Conservation (phyloP, 2,797 vertebrate genomes). For the Crenichthys baileyi region DNA sequence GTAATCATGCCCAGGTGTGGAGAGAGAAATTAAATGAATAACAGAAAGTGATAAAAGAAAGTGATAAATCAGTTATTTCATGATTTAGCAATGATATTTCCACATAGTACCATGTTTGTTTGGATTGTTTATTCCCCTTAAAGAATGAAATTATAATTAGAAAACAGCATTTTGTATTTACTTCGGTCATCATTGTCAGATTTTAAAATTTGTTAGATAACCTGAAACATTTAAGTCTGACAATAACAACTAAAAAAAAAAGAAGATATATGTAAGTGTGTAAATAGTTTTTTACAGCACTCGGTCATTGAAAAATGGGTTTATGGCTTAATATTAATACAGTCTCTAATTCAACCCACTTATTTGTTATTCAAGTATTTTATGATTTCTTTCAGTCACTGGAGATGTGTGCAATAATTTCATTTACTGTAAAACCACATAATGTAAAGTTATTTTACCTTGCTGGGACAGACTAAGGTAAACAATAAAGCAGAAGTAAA, state of each 20-base stretch:
- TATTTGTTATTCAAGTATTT: background rate
- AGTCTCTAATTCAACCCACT: background rate
- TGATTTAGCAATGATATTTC: too few relatives aligned
- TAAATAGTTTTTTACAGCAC: background rate
- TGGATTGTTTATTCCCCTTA: too few relatives aligned
- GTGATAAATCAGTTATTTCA: too few relatives aligned
- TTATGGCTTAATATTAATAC: background rate
- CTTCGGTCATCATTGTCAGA: too few relatives aligned
- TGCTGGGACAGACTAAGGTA: conserved; percentile 14
- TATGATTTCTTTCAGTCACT: background rate
- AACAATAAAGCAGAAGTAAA: conserved; percentile 25
- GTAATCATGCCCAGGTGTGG: too few relatives aligned
- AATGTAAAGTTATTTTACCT: conserved; percentile 11
- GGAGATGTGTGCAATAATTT: background rate
- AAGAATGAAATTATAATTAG: too few relatives aligned
- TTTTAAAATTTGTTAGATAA: too few relatives aligned
- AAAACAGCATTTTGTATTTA: too few relatives aligned
- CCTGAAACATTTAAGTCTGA: too few relatives aligned
- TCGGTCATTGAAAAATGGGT: background rate
- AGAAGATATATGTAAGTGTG: background rate
- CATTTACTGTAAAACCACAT: background rate
- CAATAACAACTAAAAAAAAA: background rate
- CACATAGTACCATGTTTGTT: too few relatives aligned
- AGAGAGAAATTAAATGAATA: too few relatives aligned
- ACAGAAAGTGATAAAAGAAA: too few relatives aligned